phyloP scores from a whole-genome alignment of 2,888 invertebrate genomes.

The Ichneumoninae sp. region DNA sequence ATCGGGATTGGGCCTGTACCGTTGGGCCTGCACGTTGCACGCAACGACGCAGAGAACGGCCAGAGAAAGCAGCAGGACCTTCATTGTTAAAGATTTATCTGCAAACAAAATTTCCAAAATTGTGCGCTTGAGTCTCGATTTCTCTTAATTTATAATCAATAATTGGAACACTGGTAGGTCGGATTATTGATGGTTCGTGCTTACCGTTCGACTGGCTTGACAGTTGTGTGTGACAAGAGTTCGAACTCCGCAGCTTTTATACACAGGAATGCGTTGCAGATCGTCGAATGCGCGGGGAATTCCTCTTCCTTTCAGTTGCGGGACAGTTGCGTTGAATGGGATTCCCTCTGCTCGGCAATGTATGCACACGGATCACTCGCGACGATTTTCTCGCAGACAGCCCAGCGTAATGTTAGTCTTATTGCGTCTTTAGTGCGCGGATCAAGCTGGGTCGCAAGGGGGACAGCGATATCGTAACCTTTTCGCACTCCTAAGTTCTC shows the following conservation, averaged over 20 bases:
- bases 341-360: not conserved
- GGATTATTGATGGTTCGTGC: slow-evolving; percentile 1
- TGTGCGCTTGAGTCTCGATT: not conserved
- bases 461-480: not conserved
- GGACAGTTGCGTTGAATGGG: not conserved
- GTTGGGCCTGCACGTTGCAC: slow-evolving; percentile 38
- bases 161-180: not conserved
- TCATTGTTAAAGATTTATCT: slow-evolving; percentile 38
- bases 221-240: slow-evolving; percentile 15
- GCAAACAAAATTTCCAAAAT: not conserved
- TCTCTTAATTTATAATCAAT: not conserved
- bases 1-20: not conserved
- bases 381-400: not conserved
- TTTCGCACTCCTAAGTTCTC: not conserved
- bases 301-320: not conserved
- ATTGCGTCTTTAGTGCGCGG: not conserved
- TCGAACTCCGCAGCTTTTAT: slow-evolving; percentile 29
- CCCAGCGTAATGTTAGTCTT: not conserved
- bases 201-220: slow-evolving; percentile 21
- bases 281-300: slow-evolving; percentile 27
- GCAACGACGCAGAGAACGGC: slow-evolving; percentile 26
- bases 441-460: not conserved
- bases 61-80: slow-evolving; percentile 26
- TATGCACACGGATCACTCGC: not conserved
- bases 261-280: not conserved